phyloP scores from a whole-genome alignment of 2,888 invertebrate genomes.

The Eilema caniola region DNA sequence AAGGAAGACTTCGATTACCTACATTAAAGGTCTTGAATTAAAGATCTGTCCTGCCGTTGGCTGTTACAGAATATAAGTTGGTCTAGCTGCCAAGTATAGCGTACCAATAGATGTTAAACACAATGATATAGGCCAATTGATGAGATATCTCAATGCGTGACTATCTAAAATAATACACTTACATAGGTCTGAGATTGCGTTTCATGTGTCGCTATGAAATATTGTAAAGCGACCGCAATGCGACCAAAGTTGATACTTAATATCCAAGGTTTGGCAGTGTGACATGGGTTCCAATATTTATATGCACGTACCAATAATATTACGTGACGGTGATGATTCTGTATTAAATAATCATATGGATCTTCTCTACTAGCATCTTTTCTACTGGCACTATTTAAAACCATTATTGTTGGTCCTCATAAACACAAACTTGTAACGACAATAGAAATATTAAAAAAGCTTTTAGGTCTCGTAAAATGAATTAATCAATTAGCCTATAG shows the following conservation, averaged over 20 bases:
- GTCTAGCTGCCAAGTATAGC: neutral
- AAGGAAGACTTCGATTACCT: too few relatives aligned
- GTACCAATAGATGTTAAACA: neutral
- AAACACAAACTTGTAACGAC: neutral
- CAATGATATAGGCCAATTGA: neutral
- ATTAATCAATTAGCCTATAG: too few relatives aligned
- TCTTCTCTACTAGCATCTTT: too few relatives aligned
- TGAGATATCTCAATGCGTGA: neutral
- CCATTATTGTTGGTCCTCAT: neutral
- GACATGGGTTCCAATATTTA: neutral
- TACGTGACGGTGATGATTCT: too few relatives aligned
- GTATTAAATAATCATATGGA: too few relatives aligned
- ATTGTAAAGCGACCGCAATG: slow-evolving; percentile 52
- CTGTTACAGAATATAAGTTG: too few relatives aligned
- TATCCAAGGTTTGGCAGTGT: neutral
- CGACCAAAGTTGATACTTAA: slow-evolving; percentile 30
- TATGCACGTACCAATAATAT: too few relatives aligned
- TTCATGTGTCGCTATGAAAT: slow-evolving; percentile 36
- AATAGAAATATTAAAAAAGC: neutral
- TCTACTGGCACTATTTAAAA: neutral
- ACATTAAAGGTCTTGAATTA: too few relatives aligned
- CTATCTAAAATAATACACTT: neutral
- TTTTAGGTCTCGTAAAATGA: too few relatives aligned
- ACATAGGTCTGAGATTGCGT: neutral
- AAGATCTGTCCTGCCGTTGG: too few relatives aligned